These are phyloP conservation scores for Aleiodes leptofemur DNA, from an alignment of 2,888 invertebrate genomes.

Conservation along the genomic window DNA sequence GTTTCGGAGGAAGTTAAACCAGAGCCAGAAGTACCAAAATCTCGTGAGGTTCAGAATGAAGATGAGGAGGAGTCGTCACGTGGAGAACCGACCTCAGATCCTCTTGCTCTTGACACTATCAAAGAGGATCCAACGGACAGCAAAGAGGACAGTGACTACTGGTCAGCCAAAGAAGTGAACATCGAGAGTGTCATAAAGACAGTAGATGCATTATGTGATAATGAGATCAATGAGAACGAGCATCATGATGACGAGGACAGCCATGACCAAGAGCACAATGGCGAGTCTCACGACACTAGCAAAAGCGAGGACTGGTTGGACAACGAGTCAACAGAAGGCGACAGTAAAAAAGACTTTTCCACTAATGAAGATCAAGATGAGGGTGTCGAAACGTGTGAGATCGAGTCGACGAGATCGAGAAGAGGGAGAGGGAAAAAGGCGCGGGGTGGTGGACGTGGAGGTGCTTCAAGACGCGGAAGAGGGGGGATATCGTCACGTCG, in stretches of 20 bases:
- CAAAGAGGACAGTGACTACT: conserved; percentile 85
- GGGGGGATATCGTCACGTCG: conserved; percentile 65
- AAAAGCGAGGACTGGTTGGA: conserved; percentile 71
- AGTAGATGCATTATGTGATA: conserved; percentile 81
- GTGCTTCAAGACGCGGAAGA: conserved; percentile 78
- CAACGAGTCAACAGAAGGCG: conserved; percentile 55
- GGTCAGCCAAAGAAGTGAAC: conserved; percentile 87
- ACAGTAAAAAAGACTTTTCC: conserved; percentile 64
- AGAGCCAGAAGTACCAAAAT: conserved; percentile 55
- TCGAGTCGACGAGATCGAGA: conserved; percentile 70
- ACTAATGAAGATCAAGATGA: conserved; percentile 71
- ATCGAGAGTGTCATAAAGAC: conserved; percentile 90
- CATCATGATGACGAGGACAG: conserved; percentile 74
- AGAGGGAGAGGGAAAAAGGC: conserved; percentile 72
- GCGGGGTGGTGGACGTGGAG: conserved; percentile 72
- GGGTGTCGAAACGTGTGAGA: conserved; percentile 70
- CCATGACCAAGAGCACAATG: conserved; percentile 60
- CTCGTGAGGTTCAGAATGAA: conserved; percentile 55
- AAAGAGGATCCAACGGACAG: conserved; percentile 76
- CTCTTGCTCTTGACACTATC: conserved; percentile 64
- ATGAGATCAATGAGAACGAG: conserved; percentile 70
- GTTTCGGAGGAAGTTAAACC: conserved; percentile 59
- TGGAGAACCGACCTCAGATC: conserved; percentile 66
- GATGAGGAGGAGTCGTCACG: conserved; percentile 60
- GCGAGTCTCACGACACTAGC: conserved; percentile 61